Conservation (phyloP, 2,888 invertebrate genomes). For the Hartigia nigra region DNA sequence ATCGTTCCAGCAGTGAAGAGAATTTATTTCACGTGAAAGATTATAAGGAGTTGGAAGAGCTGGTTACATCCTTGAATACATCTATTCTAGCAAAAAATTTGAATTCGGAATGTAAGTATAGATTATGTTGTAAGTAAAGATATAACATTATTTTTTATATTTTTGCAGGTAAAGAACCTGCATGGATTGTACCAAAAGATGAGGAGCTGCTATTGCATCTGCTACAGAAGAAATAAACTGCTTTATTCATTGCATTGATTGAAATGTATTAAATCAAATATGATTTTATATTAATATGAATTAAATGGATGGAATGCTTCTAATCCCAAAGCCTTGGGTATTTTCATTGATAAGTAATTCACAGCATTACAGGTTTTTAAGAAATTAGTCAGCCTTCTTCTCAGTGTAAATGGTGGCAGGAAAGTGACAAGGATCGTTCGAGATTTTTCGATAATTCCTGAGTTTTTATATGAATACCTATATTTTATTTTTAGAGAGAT, state of each 20-base stretch:
- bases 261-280: too few species aligned
- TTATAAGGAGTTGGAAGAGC: conserved; percentile 5
- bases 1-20: not conserved
- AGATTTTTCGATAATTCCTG: not conserved
- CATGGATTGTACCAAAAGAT: conserved; percentile 8
- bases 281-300: too few species aligned
- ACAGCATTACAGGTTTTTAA: too few species aligned
- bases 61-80: conserved; percentile 6
- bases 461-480: too few species aligned
- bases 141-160: not conserved
- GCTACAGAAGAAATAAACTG: too few species aligned
- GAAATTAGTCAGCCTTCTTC: too few species aligned
- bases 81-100: not conserved
- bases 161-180: conserved; percentile 12
- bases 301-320: too few species aligned
- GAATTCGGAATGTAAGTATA: conserved; percentile 10
- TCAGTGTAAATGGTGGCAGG: not conserved
- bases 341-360: too few species aligned
- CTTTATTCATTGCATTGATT: too few species aligned
- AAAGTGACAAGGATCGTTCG: not conserved
- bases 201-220: not conserved
- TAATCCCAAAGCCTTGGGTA: too few species aligned
- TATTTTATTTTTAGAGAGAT: too few species aligned
- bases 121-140: not conserved
- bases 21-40: conserved; percentile 8